Evolutionary conservation across 2,888 invertebrate species (phyloP), one percentile per base, ranked within the genome.

Genomic region (Latrodectus hesperus): DNA sequence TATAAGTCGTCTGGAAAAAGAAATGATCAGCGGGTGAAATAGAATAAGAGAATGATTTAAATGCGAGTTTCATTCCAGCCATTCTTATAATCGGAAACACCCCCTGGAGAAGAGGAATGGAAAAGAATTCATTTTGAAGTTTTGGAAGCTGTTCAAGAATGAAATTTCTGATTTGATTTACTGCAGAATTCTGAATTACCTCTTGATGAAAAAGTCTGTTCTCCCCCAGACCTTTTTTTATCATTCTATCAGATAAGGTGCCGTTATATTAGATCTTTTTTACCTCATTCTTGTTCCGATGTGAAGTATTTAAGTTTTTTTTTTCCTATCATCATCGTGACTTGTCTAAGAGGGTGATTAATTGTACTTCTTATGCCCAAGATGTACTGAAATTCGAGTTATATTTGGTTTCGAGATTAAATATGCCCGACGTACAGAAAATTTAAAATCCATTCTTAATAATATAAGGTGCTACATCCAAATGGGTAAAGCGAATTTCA

Each of bases 101-200:
- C 65, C 67, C 12, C 14, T 12, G 60, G 51, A 77, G 51, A 51
- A 12, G 71, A 67, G 9, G 55, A 70, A 68, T 26, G 51, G 65
- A 65, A 73, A 52, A 49, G 67, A 75, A 75, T 82, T 75, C 82
- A 82, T 82, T 82, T 82, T 26, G 55, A n/a, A 70, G 38, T 82
- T 67, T 74, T 82, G 74, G 82, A 82, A 70, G 74, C 49, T 49
- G 60, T 68, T 60, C 74, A 82, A 75, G 75, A 82, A 82, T 68
- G 75, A 82, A 75, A 16, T 75, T 75, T 75, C 82, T 75, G 74
- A 82, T 82, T 82, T 82, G 82, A 82, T 82, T 82, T 75, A 82
- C 68, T 75, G 68, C 74, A 67, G 65, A 68, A 68, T 82, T 68
- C 74, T 75, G 75, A 82, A 75, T 82, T 74, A 82, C 53, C 38